Base-by-base conservation (phyloP, 2,888 invertebrate genomes). In the Andrena trimmerana region DNA sequence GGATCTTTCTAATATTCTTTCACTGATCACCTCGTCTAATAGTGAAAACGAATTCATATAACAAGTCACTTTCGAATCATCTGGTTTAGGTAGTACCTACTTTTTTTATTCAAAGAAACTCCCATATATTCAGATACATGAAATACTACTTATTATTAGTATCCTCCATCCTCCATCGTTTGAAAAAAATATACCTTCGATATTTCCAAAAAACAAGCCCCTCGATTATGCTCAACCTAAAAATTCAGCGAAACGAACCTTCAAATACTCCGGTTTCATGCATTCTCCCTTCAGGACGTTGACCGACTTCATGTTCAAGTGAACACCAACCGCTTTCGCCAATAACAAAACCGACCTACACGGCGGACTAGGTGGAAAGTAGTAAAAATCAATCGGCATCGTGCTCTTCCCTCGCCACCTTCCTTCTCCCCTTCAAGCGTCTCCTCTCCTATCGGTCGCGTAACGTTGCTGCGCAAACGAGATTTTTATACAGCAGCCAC, bases 331-430 rank as follows among this genome's bases (percentile, higher is more conserved):
- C 24, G 96, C 95, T 90, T 95, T 96, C 1, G 96, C 96, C 3
- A 96, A 94, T 90, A 97, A 94, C 87, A 96, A 94, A 67, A 96
- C 96, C 10, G 96, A 94, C 72, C 97, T 94, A 94, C 96, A 96
- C 0, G 97, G 96, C 31, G 96, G 95, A 71, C 97, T 97, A 70
- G 95, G 94, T 13, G 95, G 95, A 50, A 95, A 94, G 94, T 96
- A 96, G 94, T 97, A 97, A 84, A 97, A 94, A 88, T 96, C 96
- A 85, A 96, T 94, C 77, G 92, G 88, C 89, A 89, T 89, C 52
- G 66, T 62, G 79, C 16, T 27, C 52, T 65, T 73, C 33, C 27
- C 20, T 65, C 57, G 10, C 50, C 24, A 2, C 59, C 42, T 33
- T 16, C 54, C 31, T 13, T 3, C 65, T 27, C 48, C 24, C 20